Percentiles rank a stretch among this genome's conserved stretches.
Conservation (phyloP, 1,140 invertebrate species). For the Drosophila burlai region DNA sequence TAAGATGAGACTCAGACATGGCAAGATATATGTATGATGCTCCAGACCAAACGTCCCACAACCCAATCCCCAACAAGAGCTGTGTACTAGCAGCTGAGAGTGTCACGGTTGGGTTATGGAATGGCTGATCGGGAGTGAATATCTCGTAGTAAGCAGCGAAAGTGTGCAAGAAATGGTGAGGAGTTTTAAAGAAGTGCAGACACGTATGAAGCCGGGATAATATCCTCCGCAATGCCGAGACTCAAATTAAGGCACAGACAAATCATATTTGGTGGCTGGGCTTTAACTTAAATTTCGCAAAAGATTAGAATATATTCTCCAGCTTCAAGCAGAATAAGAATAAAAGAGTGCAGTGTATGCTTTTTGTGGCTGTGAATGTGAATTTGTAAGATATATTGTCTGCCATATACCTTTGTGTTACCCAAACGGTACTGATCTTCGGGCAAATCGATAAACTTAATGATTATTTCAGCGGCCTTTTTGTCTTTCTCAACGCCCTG, state of each 20-base stretch:
- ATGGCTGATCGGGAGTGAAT: neutral
- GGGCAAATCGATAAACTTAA: constrained; percentile 94
- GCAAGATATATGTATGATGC: neutral
- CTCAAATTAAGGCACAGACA: neutral
- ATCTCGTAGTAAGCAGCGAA: neutral
- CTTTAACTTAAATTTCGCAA: neutral
- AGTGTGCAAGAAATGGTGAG: constrained; percentile 1
- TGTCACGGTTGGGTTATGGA: constrained; percentile 15
- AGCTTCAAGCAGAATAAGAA: constrained; percentile 20
- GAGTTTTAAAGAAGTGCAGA: constrained; percentile 6
- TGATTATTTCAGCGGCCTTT: constrained; percentile 95
- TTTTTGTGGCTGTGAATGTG: constrained; percentile 37
- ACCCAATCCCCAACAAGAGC: constrained; percentile 37
- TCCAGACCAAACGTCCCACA: neutral
- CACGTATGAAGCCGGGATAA: constrained; percentile 10
- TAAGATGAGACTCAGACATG: constrained; percentile 25
- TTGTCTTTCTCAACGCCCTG: constrained; percentile 91
- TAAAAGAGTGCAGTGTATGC: constrained; percentile 19
- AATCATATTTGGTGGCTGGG: neutral
- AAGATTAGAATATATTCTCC: neutral
- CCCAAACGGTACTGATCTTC: constrained; percentile 97
- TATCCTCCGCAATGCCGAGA: neutral
- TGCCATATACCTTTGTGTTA: constrained; percentile 94
- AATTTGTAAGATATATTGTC: constrained; percentile 69
- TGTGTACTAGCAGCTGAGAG: constrained; percentile 62